A percentile compares a stretch with the other conserved stretches of the same genome.
phyloP scores from a whole-genome alignment of 1,140 invertebrate genomes.

The Saccostrea echinata region DNA sequence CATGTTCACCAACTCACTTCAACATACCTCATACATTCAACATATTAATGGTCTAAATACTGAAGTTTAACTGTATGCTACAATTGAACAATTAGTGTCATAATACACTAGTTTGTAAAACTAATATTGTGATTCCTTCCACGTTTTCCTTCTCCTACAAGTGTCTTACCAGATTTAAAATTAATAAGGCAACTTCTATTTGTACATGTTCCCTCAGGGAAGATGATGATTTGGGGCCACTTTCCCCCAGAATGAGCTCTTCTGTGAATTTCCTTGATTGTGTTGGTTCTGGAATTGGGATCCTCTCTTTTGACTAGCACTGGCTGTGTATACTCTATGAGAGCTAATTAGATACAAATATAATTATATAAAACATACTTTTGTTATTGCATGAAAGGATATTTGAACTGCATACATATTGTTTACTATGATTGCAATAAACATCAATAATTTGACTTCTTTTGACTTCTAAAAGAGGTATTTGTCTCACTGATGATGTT shows the following conservation, averaged over 20 bases:
- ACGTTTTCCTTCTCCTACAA: not conserved
- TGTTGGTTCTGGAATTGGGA: conserved; percentile 93
- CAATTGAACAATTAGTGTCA: too few relatives aligned
- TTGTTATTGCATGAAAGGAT: not conserved
- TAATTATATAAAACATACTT: not conserved
- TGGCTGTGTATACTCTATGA: conserved; percentile 96
- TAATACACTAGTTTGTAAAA: too few relatives aligned
- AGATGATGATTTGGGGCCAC: conserved; percentile 97
- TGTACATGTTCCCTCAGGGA: conserved; percentile 97
- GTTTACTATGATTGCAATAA: too few relatives aligned
- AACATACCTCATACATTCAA: too few relatives aligned
- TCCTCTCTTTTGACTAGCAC: conserved; percentile 96
- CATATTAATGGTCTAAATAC: too few relatives aligned
- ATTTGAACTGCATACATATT: too few relatives aligned
- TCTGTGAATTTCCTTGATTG: conserved; percentile 93
- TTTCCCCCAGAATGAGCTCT: conserved; percentile 90
- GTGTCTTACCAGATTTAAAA: conserved; percentile 92
- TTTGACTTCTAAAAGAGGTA: too few relatives aligned
- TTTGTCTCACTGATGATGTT: too few relatives aligned
- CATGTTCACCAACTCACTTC: too few relatives aligned
- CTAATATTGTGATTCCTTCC: too few relatives aligned
- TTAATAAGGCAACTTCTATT: conserved; percentile 95
- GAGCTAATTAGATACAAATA: conserved; percentile 81
- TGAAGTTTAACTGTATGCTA: too few relatives aligned
- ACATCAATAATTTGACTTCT: too few relatives aligned